phyloP scores from a whole-genome alignment of 2,888 invertebrate species.

The Drosophila parthenogenetica region DNA sequence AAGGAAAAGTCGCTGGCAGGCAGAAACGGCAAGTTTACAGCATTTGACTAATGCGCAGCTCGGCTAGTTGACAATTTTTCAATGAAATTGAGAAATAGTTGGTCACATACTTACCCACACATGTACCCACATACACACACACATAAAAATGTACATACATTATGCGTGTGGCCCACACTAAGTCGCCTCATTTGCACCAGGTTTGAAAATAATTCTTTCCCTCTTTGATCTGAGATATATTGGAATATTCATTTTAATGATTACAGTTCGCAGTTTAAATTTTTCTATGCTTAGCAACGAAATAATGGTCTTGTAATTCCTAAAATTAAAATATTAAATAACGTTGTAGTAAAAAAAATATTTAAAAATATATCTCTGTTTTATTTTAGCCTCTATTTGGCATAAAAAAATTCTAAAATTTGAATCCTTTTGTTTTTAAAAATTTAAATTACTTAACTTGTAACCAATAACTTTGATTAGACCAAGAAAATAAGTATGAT shows the following conservation, averaged over 20 bases:
- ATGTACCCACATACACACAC: background rate
- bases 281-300: no score
- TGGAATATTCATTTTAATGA: background rate
- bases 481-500: background rate
- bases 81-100: conserved; percentile 73
- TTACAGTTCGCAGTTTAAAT: no score
- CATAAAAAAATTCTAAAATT: no score
- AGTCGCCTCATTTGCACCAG: background rate
- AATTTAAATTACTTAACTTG: no score
- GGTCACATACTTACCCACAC: conserved; percentile 31
- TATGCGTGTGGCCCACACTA: conserved; percentile 1
- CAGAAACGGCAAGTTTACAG: conserved; percentile 34
- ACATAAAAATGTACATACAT: background rate
- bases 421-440: no score
- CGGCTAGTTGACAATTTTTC: conserved; percentile 65
- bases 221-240: background rate
- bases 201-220: background rate
- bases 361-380: no score
- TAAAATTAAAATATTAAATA: no score
- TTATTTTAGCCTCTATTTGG: no score
- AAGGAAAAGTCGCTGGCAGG: conserved; percentile 34
- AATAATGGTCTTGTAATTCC: no score
- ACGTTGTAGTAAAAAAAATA: no score
- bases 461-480: no score
- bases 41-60: conserved; percentile 70